Evolutionary conservation across 2,113 vertebrate genomes (phyloP).

Genomic region (Pygoscelis antarcticus): DNA sequence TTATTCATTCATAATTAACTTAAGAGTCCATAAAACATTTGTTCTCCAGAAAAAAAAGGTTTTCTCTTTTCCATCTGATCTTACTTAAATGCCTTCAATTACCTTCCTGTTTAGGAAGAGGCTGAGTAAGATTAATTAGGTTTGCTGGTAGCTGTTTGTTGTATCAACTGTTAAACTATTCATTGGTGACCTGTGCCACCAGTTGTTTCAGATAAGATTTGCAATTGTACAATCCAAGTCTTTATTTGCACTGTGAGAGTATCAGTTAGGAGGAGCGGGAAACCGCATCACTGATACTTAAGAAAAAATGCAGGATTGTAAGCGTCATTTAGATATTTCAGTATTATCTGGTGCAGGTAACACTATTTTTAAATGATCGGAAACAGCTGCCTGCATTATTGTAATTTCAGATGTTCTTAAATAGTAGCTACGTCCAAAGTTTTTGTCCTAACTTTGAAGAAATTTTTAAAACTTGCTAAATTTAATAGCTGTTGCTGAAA

Average conservation of each 20-base stretch:
- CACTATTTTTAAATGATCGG: not conserved
- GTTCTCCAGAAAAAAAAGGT: not conserved
- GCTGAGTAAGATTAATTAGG: not conserved
- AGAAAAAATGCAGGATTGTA: not conserved
- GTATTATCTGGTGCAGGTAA: not conserved
- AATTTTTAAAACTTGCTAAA: not conserved
- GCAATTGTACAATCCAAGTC: not conserved
- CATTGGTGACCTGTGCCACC: not conserved
- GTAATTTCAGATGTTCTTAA: not conserved
- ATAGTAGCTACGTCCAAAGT: not conserved
- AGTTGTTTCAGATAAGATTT: not conserved
- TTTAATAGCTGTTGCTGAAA: not conserved
- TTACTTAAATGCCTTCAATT: not conserved
- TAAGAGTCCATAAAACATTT: not conserved
- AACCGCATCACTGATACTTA: not conserved
- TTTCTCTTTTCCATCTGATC: not conserved
- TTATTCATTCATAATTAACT: not conserved
- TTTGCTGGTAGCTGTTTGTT: not conserved
- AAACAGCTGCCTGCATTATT: not conserved
- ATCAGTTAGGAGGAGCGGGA: not conserved
- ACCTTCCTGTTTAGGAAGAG: not conserved
- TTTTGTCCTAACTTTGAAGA: not conserved
- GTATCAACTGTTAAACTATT: not conserved
- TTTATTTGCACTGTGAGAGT: not conserved
- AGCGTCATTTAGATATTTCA: not conserved